Conservation (phyloP, 2,888 invertebrate species). For the Deroplatys truncata region DNA sequence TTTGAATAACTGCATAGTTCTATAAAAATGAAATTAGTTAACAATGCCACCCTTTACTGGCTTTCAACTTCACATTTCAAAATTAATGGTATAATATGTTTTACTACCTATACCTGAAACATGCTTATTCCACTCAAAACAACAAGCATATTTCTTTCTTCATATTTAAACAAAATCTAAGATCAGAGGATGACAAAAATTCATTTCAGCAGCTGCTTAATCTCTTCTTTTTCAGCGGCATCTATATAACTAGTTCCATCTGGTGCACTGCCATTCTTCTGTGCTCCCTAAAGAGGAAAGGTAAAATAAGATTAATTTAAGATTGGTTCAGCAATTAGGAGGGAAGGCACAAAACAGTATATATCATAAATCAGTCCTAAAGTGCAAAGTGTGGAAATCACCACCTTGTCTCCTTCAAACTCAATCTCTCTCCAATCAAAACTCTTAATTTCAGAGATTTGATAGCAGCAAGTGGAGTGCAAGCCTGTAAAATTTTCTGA, state of each 20-base stretch:
- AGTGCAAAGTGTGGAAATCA: too few relatives aligned
- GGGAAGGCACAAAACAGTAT: too few relatives aligned
- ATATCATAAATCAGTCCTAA: too few relatives aligned
- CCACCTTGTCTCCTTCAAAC: too few relatives aligned
- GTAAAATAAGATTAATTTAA: neutral
- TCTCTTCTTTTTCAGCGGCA: conserved; percentile 88
- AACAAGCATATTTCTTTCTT: neutral
- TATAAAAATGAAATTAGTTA: neutral
- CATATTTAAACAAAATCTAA: neutral
- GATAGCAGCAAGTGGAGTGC: too few relatives aligned
- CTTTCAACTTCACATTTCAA: neutral
- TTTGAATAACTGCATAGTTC: neutral
- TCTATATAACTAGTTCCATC: conserved; percentile 84
- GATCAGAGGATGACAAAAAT: neutral
- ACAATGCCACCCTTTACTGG: neutral
- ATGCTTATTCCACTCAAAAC: neutral
- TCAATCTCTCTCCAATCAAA: too few relatives aligned
- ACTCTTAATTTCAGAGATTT: too few relatives aligned
- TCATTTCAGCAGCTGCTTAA: conserved; percentile 64
- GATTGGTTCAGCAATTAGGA: too few relatives aligned
- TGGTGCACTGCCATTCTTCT: conserved; percentile 76
- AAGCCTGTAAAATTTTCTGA: too few relatives aligned
- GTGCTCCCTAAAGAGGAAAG: conserved; percentile 63
- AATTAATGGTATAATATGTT: neutral
- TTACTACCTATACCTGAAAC: conserved; percentile 1